These are phyloP conservation scores for Tetramorium simillimum DNA, from an alignment of 1,140 invertebrate genomes.

Conservation along the genomic window DNA sequence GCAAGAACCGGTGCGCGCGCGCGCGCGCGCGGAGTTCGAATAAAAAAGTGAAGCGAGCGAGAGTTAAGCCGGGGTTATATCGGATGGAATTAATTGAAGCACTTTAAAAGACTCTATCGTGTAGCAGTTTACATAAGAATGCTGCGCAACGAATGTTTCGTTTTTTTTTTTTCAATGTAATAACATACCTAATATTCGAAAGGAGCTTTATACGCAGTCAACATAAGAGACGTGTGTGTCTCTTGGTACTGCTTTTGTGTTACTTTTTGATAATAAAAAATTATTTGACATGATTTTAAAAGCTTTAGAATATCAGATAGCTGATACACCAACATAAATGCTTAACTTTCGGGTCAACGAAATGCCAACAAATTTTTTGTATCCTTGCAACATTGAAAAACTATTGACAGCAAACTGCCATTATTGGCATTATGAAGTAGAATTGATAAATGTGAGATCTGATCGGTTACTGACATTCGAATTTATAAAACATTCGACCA, in stretches of 20 bases:
- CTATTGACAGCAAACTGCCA: not conserved
- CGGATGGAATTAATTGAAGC: slow-evolving; percentile 54
- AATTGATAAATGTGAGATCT: not conserved
- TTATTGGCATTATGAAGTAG: slow-evolving; percentile 2
- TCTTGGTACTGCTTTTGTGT: not conserved
- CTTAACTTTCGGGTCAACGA: not conserved
- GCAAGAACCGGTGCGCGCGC: slow-evolving; percentile 18
- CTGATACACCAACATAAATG: not conserved
- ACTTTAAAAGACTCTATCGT: slow-evolving; percentile 53
- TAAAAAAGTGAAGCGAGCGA: slow-evolving; percentile 50
- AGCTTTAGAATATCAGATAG: not conserved
- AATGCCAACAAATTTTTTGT: not conserved
- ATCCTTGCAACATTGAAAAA: slow-evolving; percentile 13
- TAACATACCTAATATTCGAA: not conserved
- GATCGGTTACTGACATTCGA: not conserved
- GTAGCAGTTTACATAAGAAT: slow-evolving; percentile 58
- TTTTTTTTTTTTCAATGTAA: not conserved
- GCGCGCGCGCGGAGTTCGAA: not conserved
- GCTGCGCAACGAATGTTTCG: slow-evolving; percentile 12
- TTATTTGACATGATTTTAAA: not conserved
- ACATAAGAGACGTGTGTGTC: not conserved
- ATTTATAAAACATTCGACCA: no score
- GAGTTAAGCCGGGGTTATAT: slow-evolving; percentile 43
- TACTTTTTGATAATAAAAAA: not conserved
- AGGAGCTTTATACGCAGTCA: slow-evolving; percentile 5